Conservation (phyloP, 1,140 invertebrate species). For the Heliothis subflexa region DNA sequence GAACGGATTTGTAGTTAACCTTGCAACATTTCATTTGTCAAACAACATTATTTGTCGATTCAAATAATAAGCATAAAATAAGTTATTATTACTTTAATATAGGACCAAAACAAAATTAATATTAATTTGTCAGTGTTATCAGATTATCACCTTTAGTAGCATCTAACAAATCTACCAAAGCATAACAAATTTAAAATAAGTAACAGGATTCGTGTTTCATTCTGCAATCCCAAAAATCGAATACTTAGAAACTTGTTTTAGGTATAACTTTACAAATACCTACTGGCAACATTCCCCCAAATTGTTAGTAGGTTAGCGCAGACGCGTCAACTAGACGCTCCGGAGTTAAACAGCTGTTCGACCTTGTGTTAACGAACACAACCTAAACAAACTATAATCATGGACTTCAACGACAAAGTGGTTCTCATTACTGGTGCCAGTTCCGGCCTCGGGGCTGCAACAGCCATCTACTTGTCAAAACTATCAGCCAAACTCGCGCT, state of each 20-base stretch:
- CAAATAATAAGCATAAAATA: too few species aligned
- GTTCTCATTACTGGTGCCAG: conserved; percentile 93
- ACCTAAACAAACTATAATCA: conserved; percentile 48
- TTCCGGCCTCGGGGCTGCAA: conserved; percentile 95
- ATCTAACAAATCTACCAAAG: too few species aligned
- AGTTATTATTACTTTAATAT: too few species aligned
- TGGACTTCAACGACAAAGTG: conserved; percentile 88
- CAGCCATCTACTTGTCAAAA: conserved; percentile 92
- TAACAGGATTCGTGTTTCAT: too few species aligned
- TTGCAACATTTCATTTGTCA: too few species aligned
- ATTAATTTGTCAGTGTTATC: too few species aligned
- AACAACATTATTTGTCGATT: too few species aligned
- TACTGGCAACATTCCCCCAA: conserved; percentile 29
- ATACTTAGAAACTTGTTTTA: neutral
- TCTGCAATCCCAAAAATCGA: too few species aligned
- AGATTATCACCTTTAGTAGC: too few species aligned
- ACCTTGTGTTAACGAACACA: conserved; percentile 49
- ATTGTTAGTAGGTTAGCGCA: conserved; percentile 20
- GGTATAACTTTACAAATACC: neutral
- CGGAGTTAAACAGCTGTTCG: conserved; percentile 50
- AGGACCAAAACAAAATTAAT: too few species aligned
- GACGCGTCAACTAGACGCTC: conserved; percentile 31
- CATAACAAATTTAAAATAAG: too few species aligned
- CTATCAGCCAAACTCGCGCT: conserved; percentile 91
- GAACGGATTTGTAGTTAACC: too few species aligned